phyloP scores from a whole-genome alignment of 2,888 invertebrate species.

The Drosophila monieri region DNA sequence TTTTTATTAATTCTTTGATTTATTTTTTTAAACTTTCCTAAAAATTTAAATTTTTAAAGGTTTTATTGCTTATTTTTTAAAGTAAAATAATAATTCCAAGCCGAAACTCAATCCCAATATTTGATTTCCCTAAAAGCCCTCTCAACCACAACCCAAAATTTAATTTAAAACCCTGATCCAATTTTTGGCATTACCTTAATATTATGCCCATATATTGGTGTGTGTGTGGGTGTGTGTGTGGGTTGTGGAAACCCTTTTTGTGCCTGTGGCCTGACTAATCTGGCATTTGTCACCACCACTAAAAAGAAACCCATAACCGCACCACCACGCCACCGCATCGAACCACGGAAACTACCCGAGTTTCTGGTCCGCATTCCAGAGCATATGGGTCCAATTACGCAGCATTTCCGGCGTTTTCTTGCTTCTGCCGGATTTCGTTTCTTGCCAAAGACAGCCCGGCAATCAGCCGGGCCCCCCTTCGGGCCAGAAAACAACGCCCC shows the following conservation, averaged over 20 bases:
- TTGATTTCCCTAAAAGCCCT: background rate
- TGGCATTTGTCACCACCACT: conserved; percentile 36
- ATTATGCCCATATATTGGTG: background rate
- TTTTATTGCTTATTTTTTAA: too few relatives aligned
- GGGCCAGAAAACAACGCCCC: background rate
- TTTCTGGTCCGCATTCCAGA: conserved; percentile 28
- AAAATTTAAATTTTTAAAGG: too few relatives aligned
- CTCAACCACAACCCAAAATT: background rate
- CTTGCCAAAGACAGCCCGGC: background rate
- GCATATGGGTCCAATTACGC: conserved; percentile 77
- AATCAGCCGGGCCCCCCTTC: conserved; percentile 17
- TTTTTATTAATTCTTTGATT: too few relatives aligned
- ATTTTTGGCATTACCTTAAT: conserved; percentile 1
- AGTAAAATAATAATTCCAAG: too few relatives aligned
- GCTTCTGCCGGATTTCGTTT: conserved; percentile 14
- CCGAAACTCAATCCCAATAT: background rate
- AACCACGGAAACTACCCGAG: conserved; percentile 28
- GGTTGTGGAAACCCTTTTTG: background rate
- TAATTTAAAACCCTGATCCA: conserved; percentile 1
- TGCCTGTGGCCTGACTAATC: conserved; percentile 28
- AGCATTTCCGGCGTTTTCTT: conserved; percentile 66
- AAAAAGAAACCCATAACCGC: background rate
- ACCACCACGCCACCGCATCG: background rate
- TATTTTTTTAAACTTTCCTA: too few relatives aligned
- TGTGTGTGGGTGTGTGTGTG: background rate